These are phyloP conservation scores for Pristionchus maxplancki DNA, from an alignment of 2,888 invertebrate species.

Conservation along the genomic window DNA sequence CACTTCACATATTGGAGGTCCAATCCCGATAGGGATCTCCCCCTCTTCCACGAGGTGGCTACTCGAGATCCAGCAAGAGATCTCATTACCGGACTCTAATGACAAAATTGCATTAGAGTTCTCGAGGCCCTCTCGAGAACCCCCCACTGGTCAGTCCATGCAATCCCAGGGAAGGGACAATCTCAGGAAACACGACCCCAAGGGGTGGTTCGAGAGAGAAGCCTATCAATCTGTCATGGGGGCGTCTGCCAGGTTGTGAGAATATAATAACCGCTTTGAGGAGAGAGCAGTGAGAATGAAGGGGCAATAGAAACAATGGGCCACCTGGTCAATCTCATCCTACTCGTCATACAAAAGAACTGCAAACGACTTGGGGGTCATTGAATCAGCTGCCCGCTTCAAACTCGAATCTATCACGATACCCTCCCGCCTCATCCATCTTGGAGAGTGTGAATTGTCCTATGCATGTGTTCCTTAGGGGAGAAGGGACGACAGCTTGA, in stretches of 20 bases:
- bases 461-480: slow-evolving; percentile 23
- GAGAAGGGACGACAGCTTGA: slow-evolving; percentile 12
- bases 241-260: neutral
- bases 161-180: neutral
- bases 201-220: neutral
- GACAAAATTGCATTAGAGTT: slow-evolving; percentile 42
- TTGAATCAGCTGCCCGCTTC: neutral
- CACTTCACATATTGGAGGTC: neutral
- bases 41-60: slow-evolving; percentile 9
- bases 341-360: slow-evolving; percentile 26
- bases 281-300: neutral
- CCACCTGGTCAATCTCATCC: slow-evolving; percentile 13
- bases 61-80: neutral
- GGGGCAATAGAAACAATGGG: slow-evolving; percentile 43
- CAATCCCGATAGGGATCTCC: neutral
- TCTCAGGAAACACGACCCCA: slow-evolving; percentile 14
- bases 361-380: neutral
- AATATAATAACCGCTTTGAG: slow-evolving; percentile 23
- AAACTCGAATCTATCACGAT: neutral
- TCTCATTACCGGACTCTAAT: slow-evolving; percentile 36
- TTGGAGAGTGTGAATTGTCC: neutral
- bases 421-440: neutral
- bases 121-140: slow-evolving; percentile 20
- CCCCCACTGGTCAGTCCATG: neutral
- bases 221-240: slow-evolving; percentile 9